Conservation (phyloP, 2,888 invertebrate genomes). For the Anoncus sp. region DNA sequence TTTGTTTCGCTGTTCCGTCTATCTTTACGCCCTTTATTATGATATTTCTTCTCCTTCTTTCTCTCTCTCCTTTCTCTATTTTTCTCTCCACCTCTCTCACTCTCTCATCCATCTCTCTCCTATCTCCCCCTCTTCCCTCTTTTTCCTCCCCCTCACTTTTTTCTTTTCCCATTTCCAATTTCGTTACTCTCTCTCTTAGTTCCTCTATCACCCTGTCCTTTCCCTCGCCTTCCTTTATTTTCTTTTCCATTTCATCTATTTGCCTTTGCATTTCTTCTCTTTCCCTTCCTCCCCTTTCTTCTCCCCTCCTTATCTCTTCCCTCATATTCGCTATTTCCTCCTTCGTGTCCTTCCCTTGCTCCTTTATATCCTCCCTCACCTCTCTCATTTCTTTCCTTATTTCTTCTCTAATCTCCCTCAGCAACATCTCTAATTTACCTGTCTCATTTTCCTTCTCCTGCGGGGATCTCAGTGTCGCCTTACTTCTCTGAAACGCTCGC, state of each 20-base stretch:
- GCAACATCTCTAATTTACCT: not conserved
- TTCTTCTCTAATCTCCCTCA: slow-evolving; percentile 1
- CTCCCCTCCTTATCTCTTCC: slow-evolving; percentile 10
- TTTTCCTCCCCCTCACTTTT: not conserved
- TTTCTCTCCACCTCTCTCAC: slow-evolving; percentile 5
- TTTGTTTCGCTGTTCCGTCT: not conserved
- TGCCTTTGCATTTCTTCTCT: not conserved
- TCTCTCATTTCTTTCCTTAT: not conserved
- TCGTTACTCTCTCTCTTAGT: not conserved
- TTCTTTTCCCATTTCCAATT: not conserved
- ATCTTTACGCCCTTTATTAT: slow-evolving; percentile 4
- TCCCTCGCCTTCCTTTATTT: slow-evolving; percentile 1
- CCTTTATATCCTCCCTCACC: not conserved
- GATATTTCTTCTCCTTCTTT: not conserved
- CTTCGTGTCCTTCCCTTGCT: not conserved
- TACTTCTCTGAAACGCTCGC: slow-evolving; percentile 5
- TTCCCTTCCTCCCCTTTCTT: not conserved
- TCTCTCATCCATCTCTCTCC: not conserved
- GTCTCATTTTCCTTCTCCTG: not conserved
- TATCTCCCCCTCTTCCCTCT: not conserved
- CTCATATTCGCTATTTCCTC: not conserved
- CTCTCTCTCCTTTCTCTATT: not conserved
- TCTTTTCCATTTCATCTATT: not conserved
- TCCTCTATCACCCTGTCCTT: not conserved
- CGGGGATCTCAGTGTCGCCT: not conserved